Evolutionary conservation across 1,140 invertebrate genomes (phyloP).

Genomic region (Melanaphis sacchari): DNA sequence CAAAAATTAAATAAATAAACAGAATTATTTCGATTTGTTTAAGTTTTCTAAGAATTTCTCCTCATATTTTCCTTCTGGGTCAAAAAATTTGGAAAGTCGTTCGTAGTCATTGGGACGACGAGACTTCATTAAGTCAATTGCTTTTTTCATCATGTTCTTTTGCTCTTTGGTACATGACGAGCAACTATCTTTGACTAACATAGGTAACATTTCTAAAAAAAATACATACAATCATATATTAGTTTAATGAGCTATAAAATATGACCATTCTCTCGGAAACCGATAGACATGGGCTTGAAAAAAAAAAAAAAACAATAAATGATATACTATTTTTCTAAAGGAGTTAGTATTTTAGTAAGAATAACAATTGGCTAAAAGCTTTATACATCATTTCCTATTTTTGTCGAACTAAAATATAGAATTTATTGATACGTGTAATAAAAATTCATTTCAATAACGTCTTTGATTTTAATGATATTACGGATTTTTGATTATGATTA

Average conservation of each 20-base stretch:
- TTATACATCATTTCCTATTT: no score
- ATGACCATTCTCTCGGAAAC: neutral
- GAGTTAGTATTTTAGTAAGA: neutral
- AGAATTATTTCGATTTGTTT: neutral
- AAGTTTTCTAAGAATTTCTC: neutral
- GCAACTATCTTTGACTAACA: constrained; percentile 18
- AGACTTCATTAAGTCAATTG: neutral
- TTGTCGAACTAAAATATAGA: no score
- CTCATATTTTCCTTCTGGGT: neutral
- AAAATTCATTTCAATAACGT: no score
- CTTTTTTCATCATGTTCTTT: neutral
- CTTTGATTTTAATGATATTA: no score
- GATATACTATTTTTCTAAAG: neutral
- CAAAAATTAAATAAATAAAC: no score
- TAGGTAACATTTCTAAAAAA: constrained; percentile 18
- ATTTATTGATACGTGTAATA: no score
- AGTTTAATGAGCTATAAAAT: neutral
- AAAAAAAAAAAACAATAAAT: neutral
- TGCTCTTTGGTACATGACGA: neutral
- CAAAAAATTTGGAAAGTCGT: neutral
- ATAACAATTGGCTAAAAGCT: neutral
- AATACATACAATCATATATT: neutral
- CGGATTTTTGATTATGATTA: no score
- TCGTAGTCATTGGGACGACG: neutral
- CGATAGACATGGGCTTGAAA: neutral